A percentile compares a stretch with the other conserved stretches of the same genome.
Conservation (phyloP, 2,888 invertebrate genomes). For the Iselma pallidipennis region DNA sequence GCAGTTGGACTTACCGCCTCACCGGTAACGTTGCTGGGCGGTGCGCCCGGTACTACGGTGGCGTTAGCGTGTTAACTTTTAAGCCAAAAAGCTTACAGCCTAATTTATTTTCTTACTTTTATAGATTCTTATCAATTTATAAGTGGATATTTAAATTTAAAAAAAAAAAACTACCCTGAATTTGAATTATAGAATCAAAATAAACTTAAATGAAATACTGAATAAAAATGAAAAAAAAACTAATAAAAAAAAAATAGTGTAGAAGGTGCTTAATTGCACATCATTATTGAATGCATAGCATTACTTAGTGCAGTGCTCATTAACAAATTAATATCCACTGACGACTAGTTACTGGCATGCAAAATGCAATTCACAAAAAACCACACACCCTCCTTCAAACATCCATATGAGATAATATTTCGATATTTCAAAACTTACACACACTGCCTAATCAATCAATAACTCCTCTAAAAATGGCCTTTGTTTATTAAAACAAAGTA, state of each 20-base stretch:
- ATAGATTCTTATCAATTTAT: conserved; percentile 23
- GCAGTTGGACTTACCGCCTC: conserved; percentile 86
- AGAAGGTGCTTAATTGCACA: conserved; percentile 49
- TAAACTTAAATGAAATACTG: conserved; percentile 32
- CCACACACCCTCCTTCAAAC: conserved; percentile 35
- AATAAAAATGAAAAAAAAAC: conserved; percentile 34
- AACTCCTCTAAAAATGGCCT: conserved; percentile 23
- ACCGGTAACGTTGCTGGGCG: conserved; percentile 92
- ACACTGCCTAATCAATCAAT: conserved; percentile 28
- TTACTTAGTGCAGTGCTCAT: conserved; percentile 55
- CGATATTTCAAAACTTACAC: conserved; percentile 38
- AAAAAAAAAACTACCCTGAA: conserved; percentile 14
- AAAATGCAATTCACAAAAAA: conserved; percentile 49
- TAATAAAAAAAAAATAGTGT: conserved; percentile 45
- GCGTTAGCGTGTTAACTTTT: conserved; percentile 47
- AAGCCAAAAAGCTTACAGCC: conserved; percentile 46
- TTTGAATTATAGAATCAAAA: conserved; percentile 25
- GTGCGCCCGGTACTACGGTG: conserved; percentile 89
- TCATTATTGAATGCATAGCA: conserved; percentile 36
- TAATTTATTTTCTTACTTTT: conserved; percentile 34
- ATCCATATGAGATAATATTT: conserved; percentile 25
- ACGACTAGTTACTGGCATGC: conserved; percentile 54
- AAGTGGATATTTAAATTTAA: conserved; percentile 52
- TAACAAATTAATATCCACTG: conserved; percentile 56
- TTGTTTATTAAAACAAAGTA: conserved; percentile 26